Conservation (phyloP, 2,888 invertebrate species). For the Agonum fuliginosum region DNA sequence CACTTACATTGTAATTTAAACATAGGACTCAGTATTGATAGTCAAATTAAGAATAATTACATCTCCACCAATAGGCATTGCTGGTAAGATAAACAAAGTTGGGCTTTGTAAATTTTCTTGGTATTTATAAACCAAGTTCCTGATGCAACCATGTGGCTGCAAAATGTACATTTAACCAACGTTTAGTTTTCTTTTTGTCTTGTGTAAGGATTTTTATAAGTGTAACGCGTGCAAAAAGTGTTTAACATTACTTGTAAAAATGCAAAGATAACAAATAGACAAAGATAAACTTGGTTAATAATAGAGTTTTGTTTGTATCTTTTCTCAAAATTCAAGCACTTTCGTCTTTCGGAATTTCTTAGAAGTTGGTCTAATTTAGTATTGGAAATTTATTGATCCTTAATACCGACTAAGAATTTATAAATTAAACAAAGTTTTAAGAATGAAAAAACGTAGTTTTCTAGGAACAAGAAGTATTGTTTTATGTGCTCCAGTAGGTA, state of each 20-base stretch:
- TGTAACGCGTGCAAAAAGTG: conserved; percentile 30
- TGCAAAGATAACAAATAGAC: conserved; percentile 27
- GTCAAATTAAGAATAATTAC: conserved; percentile 28
- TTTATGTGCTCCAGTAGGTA: no score
- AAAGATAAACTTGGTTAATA: conserved; percentile 21
- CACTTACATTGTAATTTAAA: no score
- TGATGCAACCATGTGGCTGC: conserved; percentile 44
- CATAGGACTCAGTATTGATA: no score
- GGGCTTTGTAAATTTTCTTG: conserved; percentile 50
- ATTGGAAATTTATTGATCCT: conserved; percentile 17
- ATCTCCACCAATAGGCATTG: conserved; percentile 21
- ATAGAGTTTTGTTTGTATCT: conserved; percentile 32
- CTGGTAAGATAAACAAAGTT: conserved; percentile 51
- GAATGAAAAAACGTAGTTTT: no score
- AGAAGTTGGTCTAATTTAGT: conserved; percentile 23
- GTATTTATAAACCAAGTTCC: conserved; percentile 24
- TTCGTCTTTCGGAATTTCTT: conserved; percentile 12
- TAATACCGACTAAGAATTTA: neutral
- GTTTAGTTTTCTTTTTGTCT: neutral
- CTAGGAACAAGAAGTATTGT: no score
- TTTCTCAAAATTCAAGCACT: conserved; percentile 26
- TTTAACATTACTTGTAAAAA: conserved; percentile 26
- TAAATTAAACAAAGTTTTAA: neutral
- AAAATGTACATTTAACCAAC: conserved; percentile 13
- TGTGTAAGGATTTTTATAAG: neutral